Percentiles rank a stretch among this genome's conserved stretches.
Conservation (phyloP, 1,140 invertebrate species). For the Carposina sasakii region DNA sequence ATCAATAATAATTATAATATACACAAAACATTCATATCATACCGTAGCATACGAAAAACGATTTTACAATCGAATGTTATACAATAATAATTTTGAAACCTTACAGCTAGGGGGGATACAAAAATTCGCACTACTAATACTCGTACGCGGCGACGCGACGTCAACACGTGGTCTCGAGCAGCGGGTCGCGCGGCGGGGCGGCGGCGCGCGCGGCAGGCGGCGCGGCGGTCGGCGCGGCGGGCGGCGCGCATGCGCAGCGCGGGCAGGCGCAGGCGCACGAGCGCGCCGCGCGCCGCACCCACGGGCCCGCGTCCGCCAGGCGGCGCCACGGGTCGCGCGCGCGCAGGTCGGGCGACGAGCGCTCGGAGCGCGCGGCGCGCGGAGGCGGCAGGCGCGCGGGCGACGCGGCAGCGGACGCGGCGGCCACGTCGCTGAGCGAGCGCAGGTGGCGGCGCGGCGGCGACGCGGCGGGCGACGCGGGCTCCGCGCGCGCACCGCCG, state of each 20-base stretch:
- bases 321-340: constrained; percentile 26
- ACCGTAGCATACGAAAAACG: constrained; percentile 38
- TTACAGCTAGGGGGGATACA: constrained; percentile 60
- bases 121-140: constrained; percentile 67
- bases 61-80: constrained; percentile 41
- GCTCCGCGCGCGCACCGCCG: constrained; percentile 18
- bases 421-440: constrained; percentile 64
- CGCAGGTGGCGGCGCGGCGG: constrained; percentile 58
- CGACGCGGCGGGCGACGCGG: constrained; percentile 40
- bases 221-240: constrained; percentile 30
- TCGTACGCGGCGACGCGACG: constrained; percentile 43
- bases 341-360: constrained; percentile 33
- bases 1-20: constrained; percentile 41
- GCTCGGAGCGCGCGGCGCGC: constrained; percentile 24
- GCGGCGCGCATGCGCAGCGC: constrained; percentile 41
- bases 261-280: constrained; percentile 8
- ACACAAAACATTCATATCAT: constrained; percentile 52
- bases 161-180: constrained; percentile 59
- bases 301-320: constrained; percentile 22
- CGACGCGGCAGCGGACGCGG: constrained; percentile 41
- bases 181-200: constrained; percentile 42
- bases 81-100: constrained; percentile 65
- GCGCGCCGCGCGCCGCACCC: constrained; percentile 13
- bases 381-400: constrained; percentile 32
- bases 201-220: constrained; percentile 32